phyloP scores from a whole-genome alignment of 2,113 vertebrate species.

The Corythaeola cristata region DNA sequence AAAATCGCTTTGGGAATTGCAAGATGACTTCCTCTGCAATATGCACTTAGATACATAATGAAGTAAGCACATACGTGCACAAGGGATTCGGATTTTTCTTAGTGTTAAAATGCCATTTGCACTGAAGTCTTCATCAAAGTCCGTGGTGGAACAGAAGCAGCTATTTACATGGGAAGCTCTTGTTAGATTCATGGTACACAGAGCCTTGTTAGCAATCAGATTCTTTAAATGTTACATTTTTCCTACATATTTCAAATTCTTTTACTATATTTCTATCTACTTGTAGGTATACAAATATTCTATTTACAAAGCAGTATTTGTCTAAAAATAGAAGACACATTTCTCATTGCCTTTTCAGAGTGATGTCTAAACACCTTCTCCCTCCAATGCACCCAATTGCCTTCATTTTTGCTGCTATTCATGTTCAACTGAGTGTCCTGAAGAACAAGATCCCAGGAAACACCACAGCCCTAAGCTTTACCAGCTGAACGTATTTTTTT shows the following conservation, averaged over 20 bases:
- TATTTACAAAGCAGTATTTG: constrained; percentile 37
- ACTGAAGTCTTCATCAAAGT: background rate
- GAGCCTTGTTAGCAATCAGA: background rate
- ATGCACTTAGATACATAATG: background rate
- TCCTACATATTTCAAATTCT: background rate
- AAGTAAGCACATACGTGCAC: background rate
- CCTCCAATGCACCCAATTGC: background rate
- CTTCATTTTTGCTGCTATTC: background rate
- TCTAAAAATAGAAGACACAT: constrained; percentile 23
- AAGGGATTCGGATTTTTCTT: background rate
- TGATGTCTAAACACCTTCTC: background rate
- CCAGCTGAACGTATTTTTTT: background rate
- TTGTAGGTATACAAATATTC: background rate
- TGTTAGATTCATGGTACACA: background rate
- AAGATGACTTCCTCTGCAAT: background rate
- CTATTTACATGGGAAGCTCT: background rate
- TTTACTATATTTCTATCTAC: background rate
- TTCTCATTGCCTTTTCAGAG: constrained; percentile 1
- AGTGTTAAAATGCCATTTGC: background rate
- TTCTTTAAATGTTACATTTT: constrained; percentile 11
- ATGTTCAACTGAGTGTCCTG: background rate
- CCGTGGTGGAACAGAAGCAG: background rate
- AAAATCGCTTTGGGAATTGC: background rate
- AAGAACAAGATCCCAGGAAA: background rate
- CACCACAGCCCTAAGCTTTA: background rate